A percentile compares a stretch with the other conserved stretches of the same genome.
Evolutionary conservation across 2,113 vertebrate species (phyloP).

Genomic region (Chauna torquata): DNA sequence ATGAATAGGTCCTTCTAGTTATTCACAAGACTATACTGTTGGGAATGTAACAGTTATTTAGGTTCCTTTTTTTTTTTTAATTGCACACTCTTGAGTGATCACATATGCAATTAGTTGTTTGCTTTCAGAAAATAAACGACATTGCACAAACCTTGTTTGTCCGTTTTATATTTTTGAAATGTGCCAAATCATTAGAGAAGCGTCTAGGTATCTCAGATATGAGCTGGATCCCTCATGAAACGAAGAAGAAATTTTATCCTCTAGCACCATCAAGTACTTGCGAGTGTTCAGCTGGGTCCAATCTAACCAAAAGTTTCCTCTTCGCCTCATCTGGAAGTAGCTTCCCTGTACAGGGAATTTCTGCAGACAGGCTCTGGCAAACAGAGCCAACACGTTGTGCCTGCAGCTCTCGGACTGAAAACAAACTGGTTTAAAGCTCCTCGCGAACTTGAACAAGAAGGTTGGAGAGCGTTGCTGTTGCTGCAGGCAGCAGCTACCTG

Average conservation of each 20-base stretch:
- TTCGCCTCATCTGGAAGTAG: not conserved
- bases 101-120: not conserved
- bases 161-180: not conserved
- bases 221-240: not conserved
- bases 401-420: not conserved
- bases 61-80: not conserved
- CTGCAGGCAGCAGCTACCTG: not conserved
- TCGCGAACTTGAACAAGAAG: not conserved
- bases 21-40: not conserved
- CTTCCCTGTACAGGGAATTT: not conserved
- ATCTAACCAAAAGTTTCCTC: not conserved
- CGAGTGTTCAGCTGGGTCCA: not conserved
- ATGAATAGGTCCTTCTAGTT: conserved; percentile 51
- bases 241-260: not conserved
- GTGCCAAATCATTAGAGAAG: not conserved
- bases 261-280: not conserved
- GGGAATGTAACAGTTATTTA: conserved; percentile 5
- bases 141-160: not conserved
- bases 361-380: not conserved
- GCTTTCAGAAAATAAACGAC: conserved; percentile 25
- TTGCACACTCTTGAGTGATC: not conserved
- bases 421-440: not conserved
- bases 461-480: not conserved
- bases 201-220: not conserved
- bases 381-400: not conserved